Percentiles rank a stretch among this genome's conserved stretches.
phyloP scores from a whole-genome alignment of 1,140 invertebrate genomes.

The Agrilus planipennis region DNA sequence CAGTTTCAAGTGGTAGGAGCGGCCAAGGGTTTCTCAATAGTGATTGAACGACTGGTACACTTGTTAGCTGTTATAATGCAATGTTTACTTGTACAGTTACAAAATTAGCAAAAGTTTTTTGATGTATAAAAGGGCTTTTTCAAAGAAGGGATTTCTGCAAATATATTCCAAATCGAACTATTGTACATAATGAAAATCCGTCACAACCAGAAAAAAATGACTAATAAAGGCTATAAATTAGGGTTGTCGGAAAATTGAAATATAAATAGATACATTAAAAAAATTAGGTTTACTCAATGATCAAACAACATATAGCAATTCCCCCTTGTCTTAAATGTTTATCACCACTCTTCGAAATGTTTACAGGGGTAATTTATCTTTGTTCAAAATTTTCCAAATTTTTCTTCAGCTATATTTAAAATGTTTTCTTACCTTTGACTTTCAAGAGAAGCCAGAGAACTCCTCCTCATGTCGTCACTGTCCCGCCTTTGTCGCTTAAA shows the following conservation, averaged over 20 bases:
- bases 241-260: slow-evolving; percentile 5
- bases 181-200: no score
- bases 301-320: neutral
- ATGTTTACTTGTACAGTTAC: no score
- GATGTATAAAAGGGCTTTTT: no score
- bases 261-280: neutral
- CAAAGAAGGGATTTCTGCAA: no score
- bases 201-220: no score
- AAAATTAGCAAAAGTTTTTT: no score
- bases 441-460: slow-evolving; percentile 24
- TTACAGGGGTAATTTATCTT: slow-evolving; percentile 17
- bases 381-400: slow-evolving; percentile 1
- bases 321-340: slow-evolving; percentile 1
- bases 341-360: slow-evolving; percentile 9
- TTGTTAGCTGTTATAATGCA: no score
- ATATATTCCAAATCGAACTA: no score
- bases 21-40: no score
- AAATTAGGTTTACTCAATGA: neutral
- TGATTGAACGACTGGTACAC: no score
- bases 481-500: slow-evolving; percentile 19
- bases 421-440: slow-evolving; percentile 23
- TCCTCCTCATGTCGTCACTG: slow-evolving; percentile 17
- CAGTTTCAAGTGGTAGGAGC: no score
- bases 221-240: neutral
- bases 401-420: slow-evolving; percentile 5